Evolutionary conservation across 2,113 vertebrate species (phyloP).

Genomic region (Cyprinus carpio): DNA sequence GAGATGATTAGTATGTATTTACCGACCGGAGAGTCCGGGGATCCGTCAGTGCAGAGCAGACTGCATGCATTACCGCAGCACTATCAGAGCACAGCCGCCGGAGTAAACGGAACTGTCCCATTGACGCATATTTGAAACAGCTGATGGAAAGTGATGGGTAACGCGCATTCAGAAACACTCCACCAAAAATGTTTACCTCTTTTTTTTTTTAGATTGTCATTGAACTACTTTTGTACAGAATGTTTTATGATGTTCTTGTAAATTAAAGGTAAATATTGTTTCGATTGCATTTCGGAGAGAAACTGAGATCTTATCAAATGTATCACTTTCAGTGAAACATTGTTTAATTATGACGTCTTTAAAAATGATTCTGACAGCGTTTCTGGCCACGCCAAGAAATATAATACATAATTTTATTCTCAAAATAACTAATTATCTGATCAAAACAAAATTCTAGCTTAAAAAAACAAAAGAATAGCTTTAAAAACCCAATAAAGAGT

Average conservation of each 20-base stretch:
- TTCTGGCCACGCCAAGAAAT: constrained; percentile 78
- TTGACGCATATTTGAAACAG: constrained; percentile 91
- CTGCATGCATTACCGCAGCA: constrained; percentile 93
- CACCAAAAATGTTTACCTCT: constrained; percentile 80
- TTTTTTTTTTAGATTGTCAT: constrained; percentile 75
- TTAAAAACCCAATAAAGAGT: constrained; percentile 79
- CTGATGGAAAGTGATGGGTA: constrained; percentile 71
- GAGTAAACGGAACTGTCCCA: constrained; percentile 95
- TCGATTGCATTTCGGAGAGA: constrained; percentile 68
- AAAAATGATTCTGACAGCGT: constrained; percentile 67
- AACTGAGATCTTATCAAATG: constrained; percentile 73
- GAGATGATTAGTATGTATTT: constrained; percentile 99
- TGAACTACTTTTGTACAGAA: constrained; percentile 86
- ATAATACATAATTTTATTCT: constrained; percentile 48
- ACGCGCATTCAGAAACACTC: constrained; percentile 70
- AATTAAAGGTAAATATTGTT: constrained; percentile 79
- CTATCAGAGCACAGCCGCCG: constrained; percentile 92
- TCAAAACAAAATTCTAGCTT: constrained; percentile 54
- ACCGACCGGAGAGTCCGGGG: constrained; percentile 89
- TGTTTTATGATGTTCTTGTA: constrained; percentile 84
- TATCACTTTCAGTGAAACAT: constrained; percentile 72
- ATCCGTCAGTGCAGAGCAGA: constrained; percentile 90
- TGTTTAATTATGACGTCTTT: constrained; percentile 84
- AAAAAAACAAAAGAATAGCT: constrained; percentile 73
- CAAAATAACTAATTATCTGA: constrained; percentile 58